phyloP scores from a whole-genome alignment of 2,797 vertebrate genomes.

The Falco peregrinus region DNA sequence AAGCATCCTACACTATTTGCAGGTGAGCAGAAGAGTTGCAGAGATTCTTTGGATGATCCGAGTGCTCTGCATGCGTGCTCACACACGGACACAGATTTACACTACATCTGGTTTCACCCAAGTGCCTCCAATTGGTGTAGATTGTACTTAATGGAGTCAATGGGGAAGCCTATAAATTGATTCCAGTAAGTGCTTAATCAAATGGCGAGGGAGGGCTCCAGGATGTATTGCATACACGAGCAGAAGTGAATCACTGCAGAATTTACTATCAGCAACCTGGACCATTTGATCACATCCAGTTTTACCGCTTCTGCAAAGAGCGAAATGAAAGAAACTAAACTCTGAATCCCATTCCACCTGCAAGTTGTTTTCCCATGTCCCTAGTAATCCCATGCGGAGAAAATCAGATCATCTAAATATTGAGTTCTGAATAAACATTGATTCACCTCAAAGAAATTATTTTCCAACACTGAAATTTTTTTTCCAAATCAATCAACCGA shows the following conservation, averaged over 20 bases:
- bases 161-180: constrained; percentile 26
- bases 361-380: background rate
- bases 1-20: background rate
- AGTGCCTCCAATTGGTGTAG: background rate
- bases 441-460: background rate
- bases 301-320: background rate
- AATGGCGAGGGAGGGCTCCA: background rate
- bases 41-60: accelerated
- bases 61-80: background rate
- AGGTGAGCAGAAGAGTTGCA: background rate
- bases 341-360: background rate
- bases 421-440: background rate
- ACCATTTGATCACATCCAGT: background rate
- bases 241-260: background rate
- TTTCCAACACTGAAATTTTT: background rate
- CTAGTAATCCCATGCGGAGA: background rate
- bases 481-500: background rate
- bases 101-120: background rate
- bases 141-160: background rate
- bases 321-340: background rate
- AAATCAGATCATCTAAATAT: background rate
- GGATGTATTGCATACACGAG: background rate
- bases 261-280: background rate
- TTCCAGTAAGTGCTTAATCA: constrained; percentile 4
- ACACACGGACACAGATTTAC: background rate